phyloP scores from a whole-genome alignment of 1,140 invertebrate genomes.

The Eufriesea mexicana region DNA sequence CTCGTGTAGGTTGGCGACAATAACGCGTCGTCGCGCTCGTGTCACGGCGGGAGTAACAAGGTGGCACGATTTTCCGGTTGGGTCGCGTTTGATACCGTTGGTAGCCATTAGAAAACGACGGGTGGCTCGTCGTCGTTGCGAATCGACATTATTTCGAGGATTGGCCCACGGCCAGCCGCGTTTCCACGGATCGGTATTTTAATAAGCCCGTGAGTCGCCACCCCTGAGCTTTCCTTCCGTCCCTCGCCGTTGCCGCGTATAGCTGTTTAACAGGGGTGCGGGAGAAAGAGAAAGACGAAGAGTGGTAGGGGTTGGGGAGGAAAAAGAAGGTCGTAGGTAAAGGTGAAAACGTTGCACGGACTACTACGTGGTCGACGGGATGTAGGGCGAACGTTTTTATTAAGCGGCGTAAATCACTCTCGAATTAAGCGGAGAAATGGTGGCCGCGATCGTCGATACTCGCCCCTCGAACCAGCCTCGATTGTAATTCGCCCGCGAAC shows the following conservation, averaged over 20 bases:
- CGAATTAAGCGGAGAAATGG: constrained; percentile 27
- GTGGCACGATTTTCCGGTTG: constrained; percentile 3
- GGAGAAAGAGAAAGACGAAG: not conserved
- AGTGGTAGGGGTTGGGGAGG: not conserved
- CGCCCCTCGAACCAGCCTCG: not conserved
- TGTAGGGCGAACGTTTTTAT: constrained; percentile 27
- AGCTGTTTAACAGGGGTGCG: constrained; percentile 16
- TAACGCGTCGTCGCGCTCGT: not conserved
- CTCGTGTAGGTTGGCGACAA: too few relatives aligned
- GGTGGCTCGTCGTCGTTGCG: constrained; percentile 15
- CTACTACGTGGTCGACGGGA: too few relatives aligned
- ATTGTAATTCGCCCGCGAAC: constrained; percentile 16
- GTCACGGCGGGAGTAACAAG: constrained; percentile 5
- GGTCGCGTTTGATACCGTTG: constrained; percentile 36
- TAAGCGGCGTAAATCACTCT: constrained; percentile 29
- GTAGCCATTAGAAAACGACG: constrained; percentile 4
- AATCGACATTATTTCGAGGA: constrained; percentile 65
- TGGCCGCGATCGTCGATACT: not conserved
- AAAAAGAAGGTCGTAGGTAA: constrained; percentile 11
- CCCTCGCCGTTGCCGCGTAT: not conserved
- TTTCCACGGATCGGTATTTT: constrained; percentile 62
- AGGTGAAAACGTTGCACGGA: not conserved
- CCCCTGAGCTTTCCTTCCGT: not conserved
- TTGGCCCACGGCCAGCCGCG: constrained; percentile 55
- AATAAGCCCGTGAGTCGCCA: constrained; percentile 47